Conservation (phyloP, 1,140 invertebrate genomes). For the Ladona fulva region DNA sequence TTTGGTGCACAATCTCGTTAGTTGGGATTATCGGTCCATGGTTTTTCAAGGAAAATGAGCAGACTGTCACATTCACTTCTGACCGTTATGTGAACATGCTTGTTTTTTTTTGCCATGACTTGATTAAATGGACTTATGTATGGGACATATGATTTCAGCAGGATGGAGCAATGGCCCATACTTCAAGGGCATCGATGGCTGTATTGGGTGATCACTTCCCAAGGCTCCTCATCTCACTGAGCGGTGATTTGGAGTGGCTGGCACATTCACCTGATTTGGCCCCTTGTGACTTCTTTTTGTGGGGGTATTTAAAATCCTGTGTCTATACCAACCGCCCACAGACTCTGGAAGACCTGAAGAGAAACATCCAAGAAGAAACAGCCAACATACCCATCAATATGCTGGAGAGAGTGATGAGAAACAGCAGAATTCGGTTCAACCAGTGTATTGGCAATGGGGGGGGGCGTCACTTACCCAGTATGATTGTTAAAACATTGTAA, state of each 20-base stretch:
- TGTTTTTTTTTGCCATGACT: constrained; percentile 23
- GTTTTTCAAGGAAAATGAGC: constrained; percentile 26
- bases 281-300: constrained; percentile 11
- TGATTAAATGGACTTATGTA: constrained; percentile 19
- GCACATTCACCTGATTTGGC: constrained; percentile 12
- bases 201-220: constrained; percentile 23
- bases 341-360: too few relatives aligned
- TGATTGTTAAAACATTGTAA: too few relatives aligned
- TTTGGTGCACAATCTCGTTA: constrained; percentile 26
- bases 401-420: too few relatives aligned
- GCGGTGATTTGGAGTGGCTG: constrained; percentile 23
- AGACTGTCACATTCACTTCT: constrained; percentile 23
- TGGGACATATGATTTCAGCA: constrained; percentile 15
- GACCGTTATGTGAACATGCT: constrained; percentile 25
- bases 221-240: constrained; percentile 23
- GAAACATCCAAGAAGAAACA: too few relatives aligned
- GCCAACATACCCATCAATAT: too few relatives aligned
- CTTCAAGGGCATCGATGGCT: too few relatives aligned
- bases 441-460: too few relatives aligned
- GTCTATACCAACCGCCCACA: constrained; percentile 18
- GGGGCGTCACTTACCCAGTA: too few relatives aligned
- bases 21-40: constrained; percentile 25
- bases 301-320: constrained; percentile 16
- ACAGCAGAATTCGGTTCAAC: too few relatives aligned
- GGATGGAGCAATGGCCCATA: too few relatives aligned